Base-by-base conservation (phyloP, 2,888 invertebrate genomes). In the Epirrhoe tristata region DNA sequence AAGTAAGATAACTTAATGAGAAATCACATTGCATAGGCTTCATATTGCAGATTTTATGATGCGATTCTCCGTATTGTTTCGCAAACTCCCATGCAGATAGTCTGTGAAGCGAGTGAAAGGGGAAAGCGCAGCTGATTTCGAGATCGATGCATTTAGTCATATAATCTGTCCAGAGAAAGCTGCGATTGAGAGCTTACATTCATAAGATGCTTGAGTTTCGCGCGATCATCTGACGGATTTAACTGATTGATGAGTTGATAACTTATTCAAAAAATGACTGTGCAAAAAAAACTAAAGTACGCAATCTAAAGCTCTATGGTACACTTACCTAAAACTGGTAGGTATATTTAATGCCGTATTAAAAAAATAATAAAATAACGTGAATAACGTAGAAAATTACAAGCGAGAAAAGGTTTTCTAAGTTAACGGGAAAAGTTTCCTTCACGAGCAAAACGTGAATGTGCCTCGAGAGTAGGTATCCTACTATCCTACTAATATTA, bases 91-190 rank as follows among this genome's bases (percentile, higher is more conserved):
- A 66, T 57, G 60, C 54, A 63, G 34, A 48, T 56, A 14, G 31
- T 32, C 32, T 58, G 59, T 17, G 57, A 64, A 50, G 34, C 59
- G 59, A 68, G 74, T 67, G 73, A 74, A 74, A 74, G 74, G 67
- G 1, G 67, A 70, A 70, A 70, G 67, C 63, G 58, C 67, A 59
- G 46, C 61, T 24, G 58, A 48, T 58, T 55, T 50, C 57, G 24
- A 56, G 17, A 58, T 61, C 58, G 50, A 56, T 64, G 51, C 59
- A 59, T 54, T 46, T 43, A 63, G 57, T 32, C 39, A 6, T 54
- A 56, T 63, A 63, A 63, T 67, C 55, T 56, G 53, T 53, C 14
- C 32, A 17, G 67, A 61, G 67, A 68, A 64, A 68, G 60, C 46
- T 43, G 52, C 12, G 34, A 14, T 48, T 16, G 14, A 16, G 48